Evolutionary conservation across 2,888 invertebrate genomes (phyloP).

Genomic region (Eucera pruinosa): DNA sequence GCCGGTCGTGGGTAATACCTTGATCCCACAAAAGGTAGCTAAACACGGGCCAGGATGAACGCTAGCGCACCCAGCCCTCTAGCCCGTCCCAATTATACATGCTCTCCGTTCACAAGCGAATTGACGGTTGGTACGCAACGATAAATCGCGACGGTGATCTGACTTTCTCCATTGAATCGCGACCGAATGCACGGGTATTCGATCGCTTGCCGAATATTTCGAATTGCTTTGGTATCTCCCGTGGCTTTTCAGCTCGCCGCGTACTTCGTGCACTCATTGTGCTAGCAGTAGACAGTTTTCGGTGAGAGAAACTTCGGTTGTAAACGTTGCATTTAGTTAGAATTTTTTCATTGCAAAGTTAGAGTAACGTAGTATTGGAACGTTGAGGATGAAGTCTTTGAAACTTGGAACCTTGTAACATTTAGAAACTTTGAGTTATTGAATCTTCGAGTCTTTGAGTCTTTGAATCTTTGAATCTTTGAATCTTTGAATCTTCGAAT

Average conservation of each 20-base stretch:
- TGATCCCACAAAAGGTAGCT: conserved; percentile 79
- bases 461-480: no score
- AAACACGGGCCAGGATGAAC: conserved; percentile 68
- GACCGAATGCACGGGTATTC: conserved; percentile 18
- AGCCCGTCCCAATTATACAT: conserved; percentile 75
- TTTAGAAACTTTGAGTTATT: no score
- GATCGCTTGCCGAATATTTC: conserved; percentile 27
- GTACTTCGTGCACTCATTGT: no score
- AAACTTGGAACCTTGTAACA: no score
- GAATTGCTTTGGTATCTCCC: not conserved
- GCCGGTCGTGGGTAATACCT: conserved; percentile 73
- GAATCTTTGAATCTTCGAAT: no score
- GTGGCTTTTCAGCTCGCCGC: conserved; percentile 6
- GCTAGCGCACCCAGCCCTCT: conserved; percentile 41
- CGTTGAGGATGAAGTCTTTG: no score
- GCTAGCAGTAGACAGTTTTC: no score
- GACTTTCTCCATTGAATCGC: conserved; percentile 53
- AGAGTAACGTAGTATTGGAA: no score
- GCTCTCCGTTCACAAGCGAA: conserved; percentile 50
- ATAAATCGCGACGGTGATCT: conserved; percentile 40
- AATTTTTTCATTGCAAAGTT: no score
- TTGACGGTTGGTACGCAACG: conserved; percentile 50
- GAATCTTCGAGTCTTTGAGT: no score
- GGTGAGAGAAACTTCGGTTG: no score
- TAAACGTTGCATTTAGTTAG: no score